Evolutionary conservation across 2,797 vertebrate genomes (phyloP), one percentile per base, ranked within the genome.

Genomic region (Sciurus vulgaris): DNA sequence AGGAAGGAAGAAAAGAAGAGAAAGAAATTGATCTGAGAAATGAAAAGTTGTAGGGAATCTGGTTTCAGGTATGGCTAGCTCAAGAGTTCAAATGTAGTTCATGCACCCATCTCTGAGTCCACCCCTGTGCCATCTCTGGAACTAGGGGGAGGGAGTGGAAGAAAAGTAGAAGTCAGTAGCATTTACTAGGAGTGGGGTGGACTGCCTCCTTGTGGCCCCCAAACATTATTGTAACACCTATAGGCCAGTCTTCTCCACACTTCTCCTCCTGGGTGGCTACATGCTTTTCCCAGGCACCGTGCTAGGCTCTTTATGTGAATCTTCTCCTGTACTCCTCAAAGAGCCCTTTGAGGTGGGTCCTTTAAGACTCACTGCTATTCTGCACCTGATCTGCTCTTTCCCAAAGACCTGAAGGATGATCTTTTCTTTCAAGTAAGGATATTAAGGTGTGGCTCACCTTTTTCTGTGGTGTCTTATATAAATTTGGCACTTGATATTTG

Each of bases 221-320:
- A 33, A 14, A 61, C 22, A 8, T 56, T 56, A 54, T 54, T 7
- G 22, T 22, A 56, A 56, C 54, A 22, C 7, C 54, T 56, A 22
- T 9, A 10, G 59, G 8, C 22, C 59, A 61, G 72, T 24, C n/a
- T 24, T 41, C 61, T 26, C 47, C 11, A 1, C 2, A 3, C 44
- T 6, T 41, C 47, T 47, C 63, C 44, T 26, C 0, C 15, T 17
- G 56, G n/a, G 11, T 33, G 30, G 0, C 9, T 0, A 2, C 2
- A 24, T 22, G 2, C 14, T 54, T 38, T 56, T 54, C 38, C 35
- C 20, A 14, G 33, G 33, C 2, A 0, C 22, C 0, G 7, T 7
- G 44, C 41, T n/a, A 0, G 12, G 20, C 38, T n/a, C 63, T 35
- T 10, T n/a, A 20, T 14, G 26, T 33, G 1, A 11, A 2, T 70